phyloP scores from a whole-genome alignment of 1,140 invertebrate genomes.

The Polypedilum vanderplanki region DNA sequence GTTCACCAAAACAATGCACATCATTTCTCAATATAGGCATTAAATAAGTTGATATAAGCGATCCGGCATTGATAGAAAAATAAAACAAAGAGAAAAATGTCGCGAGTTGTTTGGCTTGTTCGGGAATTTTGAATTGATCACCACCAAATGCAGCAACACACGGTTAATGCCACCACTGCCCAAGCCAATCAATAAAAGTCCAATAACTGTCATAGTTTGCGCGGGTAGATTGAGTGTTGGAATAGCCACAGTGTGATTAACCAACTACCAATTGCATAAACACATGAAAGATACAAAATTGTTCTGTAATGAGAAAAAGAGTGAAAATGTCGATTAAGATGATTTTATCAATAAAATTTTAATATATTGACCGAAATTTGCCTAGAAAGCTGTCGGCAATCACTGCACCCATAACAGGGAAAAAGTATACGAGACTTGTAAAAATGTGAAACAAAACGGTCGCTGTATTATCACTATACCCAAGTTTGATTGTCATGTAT shows the following conservation, averaged over 20 bases:
- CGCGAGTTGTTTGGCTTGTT: conserved; percentile 53
- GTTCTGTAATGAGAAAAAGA: conserved; percentile 54
- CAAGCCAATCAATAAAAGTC: conserved; percentile 57
- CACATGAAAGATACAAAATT: conserved; percentile 65
- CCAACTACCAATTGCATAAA: conserved; percentile 70
- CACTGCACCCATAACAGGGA: conserved; percentile 67
- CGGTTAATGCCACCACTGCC: conserved; percentile 75
- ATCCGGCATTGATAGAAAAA: conserved; percentile 73
- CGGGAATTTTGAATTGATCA: conserved; percentile 63
- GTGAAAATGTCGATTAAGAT: background rate
- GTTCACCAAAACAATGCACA: conserved; percentile 59
- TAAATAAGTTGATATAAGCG: conserved; percentile 66
- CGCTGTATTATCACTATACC: conserved; percentile 52
- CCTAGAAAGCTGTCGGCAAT: conserved; percentile 70
- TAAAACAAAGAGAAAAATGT: conserved; percentile 77
- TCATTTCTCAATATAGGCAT: conserved; percentile 66
- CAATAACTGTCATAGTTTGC: conserved; percentile 54
- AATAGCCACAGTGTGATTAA: conserved; percentile 55
- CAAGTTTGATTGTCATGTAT: conserved; percentile 59
- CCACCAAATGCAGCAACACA: conserved; percentile 78
- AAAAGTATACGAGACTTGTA: conserved; percentile 67
- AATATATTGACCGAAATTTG: conserved; percentile 49
- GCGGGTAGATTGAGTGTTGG: conserved; percentile 44
- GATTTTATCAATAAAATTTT: too few species aligned
- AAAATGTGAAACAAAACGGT: conserved; percentile 70